phyloP scores from a whole-genome alignment of 2,113 vertebrate genomes.

The Sakesphorus luctuosus region DNA sequence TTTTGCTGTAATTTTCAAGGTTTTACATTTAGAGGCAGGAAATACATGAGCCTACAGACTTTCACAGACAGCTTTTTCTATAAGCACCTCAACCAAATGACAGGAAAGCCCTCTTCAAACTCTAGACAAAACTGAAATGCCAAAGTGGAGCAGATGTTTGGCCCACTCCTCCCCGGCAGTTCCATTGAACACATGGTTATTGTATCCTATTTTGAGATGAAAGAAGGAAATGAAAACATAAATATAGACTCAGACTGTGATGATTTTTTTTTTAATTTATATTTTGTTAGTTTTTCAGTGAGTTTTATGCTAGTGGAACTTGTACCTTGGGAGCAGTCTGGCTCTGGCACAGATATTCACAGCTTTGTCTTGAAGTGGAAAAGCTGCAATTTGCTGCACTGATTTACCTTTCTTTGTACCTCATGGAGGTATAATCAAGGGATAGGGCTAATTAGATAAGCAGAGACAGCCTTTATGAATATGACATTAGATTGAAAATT shows the following conservation, averaged over 20 bases:
- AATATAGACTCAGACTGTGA: not conserved
- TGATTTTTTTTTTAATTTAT: not conserved
- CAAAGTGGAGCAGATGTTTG: slow-evolving; percentile 19
- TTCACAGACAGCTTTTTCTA: not conserved
- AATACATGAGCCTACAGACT: slow-evolving; percentile 5
- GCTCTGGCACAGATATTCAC: not conserved
- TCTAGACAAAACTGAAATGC: slow-evolving; percentile 21
- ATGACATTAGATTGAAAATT: not conserved
- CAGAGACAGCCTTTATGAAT: not conserved
- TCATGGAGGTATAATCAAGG: not conserved
- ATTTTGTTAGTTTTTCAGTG: not conserved
- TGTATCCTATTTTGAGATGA: not conserved
- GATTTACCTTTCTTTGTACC: not conserved
- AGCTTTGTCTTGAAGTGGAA: not conserved
- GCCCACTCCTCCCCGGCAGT: not conserved
- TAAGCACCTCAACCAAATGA: not conserved
- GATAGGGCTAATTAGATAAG: not conserved
- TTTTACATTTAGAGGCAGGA: not conserved
- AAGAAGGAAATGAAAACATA: slow-evolving; percentile 9
- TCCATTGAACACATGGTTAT: not conserved
- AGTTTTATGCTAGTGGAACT: not conserved
- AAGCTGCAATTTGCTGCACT: not conserved
- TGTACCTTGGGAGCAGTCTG: not conserved
- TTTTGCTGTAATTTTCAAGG: not conserved
- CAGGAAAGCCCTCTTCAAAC: not conserved